Conservation (phyloP, 35 echinoderm and acorn worm genomes). For the Heliocidaris tuberculata region DNA sequence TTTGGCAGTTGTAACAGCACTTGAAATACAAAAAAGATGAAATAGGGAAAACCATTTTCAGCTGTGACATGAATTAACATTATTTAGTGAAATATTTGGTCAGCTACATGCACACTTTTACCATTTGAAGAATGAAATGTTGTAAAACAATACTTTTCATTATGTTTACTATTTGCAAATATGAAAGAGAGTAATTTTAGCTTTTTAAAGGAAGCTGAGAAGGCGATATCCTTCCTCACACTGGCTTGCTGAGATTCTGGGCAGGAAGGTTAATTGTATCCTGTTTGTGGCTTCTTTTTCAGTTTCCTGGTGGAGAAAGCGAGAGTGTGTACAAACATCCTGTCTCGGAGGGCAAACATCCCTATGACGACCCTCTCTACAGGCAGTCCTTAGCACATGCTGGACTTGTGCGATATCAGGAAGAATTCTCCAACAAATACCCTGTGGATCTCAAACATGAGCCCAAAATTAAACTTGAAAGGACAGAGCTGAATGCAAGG, state of each 20-base stretch:
- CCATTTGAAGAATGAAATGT: background rate
- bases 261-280: background rate
- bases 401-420: conserved; percentile 34
- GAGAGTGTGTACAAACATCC: conserved; percentile 39
- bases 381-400: conserved; percentile 20
- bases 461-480: conserved; percentile 29
- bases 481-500: conserved; percentile 20
- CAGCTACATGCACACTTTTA: background rate
- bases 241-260: background rate
- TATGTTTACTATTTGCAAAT: background rate
- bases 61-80: background rate
- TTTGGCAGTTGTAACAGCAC: background rate
- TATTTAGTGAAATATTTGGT: background rate
- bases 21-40: background rate
- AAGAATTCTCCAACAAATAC: conserved; percentile 15
- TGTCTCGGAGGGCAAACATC: conserved; percentile 39
- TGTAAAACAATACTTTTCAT: background rate
- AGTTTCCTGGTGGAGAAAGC: conserved; percentile 38
- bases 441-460: background rate
- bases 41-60: background rate
- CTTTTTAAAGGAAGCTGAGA: background rate
- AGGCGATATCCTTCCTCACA: background rate
- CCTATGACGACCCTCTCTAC: conserved; percentile 20
- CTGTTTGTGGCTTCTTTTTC: conserved; percentile 5
- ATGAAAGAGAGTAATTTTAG: too few species aligned